phyloP scores from a whole-genome alignment of 1,140 invertebrate species.

The Venturia canescens region DNA sequence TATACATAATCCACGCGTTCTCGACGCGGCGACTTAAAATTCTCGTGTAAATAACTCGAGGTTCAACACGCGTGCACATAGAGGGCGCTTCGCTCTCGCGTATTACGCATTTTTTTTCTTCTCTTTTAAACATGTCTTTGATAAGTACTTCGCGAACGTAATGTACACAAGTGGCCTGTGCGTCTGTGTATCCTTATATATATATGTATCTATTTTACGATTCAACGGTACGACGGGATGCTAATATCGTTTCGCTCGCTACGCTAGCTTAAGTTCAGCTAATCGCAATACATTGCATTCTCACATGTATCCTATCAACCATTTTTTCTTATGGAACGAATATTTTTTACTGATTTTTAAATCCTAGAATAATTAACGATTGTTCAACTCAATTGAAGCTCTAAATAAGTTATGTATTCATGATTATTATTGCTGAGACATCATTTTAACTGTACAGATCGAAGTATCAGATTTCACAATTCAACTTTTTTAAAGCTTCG shows the following conservation, averaged over 20 bases:
- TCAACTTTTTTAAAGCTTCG: no score
- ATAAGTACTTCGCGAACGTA: neutral
- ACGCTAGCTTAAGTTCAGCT: neutral
- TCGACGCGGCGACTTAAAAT: constrained; percentile 4
- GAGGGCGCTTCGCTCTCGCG: neutral
- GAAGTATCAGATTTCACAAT: no score
- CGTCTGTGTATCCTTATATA: no score
- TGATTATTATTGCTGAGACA: neutral
- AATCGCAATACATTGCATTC: constrained; percentile 13
- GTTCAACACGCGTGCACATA: constrained; percentile 3
- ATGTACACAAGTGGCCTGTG: neutral
- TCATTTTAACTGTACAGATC: neutral
- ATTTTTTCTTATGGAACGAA: constrained; percentile 29
- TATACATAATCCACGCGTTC: neutral
- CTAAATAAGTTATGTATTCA: neutral
- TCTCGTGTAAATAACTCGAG: constrained; percentile 18
- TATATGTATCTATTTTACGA: neutral
- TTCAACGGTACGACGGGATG: constrained; percentile 10
- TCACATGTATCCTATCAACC: constrained; percentile 8
- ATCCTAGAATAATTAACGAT: neutral
- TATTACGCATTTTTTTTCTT: neutral
- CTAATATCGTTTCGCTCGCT: neutral
- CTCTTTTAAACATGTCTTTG: neutral
- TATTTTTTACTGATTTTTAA: constrained; percentile 5
- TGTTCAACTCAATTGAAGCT: neutral